These are phyloP conservation scores for Protophormia terraenovae DNA, from an alignment of 2,888 invertebrate genomes.

Conservation along the genomic window DNA sequence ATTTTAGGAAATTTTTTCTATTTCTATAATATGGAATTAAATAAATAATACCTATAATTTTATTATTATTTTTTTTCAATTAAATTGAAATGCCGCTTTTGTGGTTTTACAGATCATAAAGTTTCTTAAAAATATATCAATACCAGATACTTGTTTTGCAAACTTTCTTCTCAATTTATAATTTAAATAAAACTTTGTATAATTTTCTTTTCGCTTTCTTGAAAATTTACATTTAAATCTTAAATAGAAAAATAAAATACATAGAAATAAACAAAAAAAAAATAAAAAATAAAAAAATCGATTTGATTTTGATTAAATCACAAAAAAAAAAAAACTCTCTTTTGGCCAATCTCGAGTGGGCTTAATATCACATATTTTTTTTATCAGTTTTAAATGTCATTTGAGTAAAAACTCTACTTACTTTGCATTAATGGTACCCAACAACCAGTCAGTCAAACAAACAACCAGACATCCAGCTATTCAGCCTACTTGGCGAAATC, in stretches of 20 bases:
- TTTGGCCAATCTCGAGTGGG: neutral
- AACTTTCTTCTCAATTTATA: neutral
- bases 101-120: too few relatives aligned
- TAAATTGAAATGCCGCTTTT: too few relatives aligned
- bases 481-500: constrained; percentile 2
- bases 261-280: too few relatives aligned
- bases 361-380: constrained; percentile 10
- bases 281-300: neutral
- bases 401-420: constrained; percentile 22
- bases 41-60: too few relatives aligned
- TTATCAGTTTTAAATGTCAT: constrained; percentile 32
- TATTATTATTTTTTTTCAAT: too few relatives aligned
- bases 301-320: constrained; percentile 13
- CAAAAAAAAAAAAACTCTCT: neutral
- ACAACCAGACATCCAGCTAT: neutral
- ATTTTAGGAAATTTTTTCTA: neutral
- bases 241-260: neutral
- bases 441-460: neutral
- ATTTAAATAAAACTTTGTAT: neutral
- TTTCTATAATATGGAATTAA: neutral
- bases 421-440: constrained; percentile 2
- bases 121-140: too few relatives aligned
- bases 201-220: neutral
- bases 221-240: neutral
- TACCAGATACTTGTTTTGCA: neutral